phyloP scores from a whole-genome alignment of 2,797 vertebrate genomes.

The Chelon labrosus region DNA sequence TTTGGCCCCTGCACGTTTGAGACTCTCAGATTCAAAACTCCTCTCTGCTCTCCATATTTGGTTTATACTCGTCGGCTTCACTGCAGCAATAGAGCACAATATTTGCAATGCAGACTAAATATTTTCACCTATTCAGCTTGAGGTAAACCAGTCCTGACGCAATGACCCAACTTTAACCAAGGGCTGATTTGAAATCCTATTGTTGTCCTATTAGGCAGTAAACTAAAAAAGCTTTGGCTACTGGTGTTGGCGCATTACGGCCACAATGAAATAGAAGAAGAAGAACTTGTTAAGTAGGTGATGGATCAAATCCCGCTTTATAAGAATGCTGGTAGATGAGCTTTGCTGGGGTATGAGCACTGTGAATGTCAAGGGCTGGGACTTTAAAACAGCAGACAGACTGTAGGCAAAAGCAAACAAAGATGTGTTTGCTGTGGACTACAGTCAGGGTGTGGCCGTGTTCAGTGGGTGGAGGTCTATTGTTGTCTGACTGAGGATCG shows the following conservation, averaged over 20 bases:
- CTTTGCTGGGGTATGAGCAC: neutral
- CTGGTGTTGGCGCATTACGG: neutral
- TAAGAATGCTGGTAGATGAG: neutral
- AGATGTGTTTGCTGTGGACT: conserved; percentile 35
- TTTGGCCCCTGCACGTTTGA: conserved; percentile 24
- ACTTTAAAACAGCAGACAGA: conserved; percentile 16
- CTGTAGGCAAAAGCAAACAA: conserved; percentile 28
- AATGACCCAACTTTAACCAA: no score
- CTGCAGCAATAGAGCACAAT: no score
- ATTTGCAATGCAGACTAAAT: no score
- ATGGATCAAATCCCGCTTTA: neutral
- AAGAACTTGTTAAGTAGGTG: neutral
- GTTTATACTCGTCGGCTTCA: no score
- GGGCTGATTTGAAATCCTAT: no score
- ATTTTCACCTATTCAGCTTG: no score
- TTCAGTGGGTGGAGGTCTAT: conserved; percentile 28
- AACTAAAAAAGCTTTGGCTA: neutral
- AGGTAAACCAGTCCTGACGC: no score
- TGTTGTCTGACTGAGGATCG: conserved; percentile 38
- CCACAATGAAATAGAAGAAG: neutral
- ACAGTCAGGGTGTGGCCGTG: conserved; percentile 43
- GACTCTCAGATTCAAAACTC: conserved; percentile 5
- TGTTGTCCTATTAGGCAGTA: neutral
- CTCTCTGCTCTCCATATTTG: neutral
- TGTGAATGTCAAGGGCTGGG: neutral